Percentiles rank a stretch among this genome's conserved stretches.
These are phyloP conservation scores for Drosophila algonquin DNA, from an alignment of 2,888 invertebrate genomes.

Conservation along the genomic window DNA sequence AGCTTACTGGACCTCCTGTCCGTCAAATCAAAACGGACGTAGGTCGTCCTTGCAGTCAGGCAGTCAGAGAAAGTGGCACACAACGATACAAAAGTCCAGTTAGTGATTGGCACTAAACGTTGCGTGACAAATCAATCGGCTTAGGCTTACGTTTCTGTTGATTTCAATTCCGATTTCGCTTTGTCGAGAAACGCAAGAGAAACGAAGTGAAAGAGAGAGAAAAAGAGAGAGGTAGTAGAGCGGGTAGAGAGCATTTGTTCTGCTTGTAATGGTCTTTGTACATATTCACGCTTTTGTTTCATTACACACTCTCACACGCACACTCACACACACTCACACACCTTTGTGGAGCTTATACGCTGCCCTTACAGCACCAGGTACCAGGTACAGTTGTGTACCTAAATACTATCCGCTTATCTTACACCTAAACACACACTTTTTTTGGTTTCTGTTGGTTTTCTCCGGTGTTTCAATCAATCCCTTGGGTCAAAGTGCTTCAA, in stretches of 20 bases:
- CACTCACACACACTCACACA: conserved; percentile 3
- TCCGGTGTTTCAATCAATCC: neutral
- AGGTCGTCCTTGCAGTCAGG: conserved; percentile 8
- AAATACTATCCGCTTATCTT: conserved; percentile 23
- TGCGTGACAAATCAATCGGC: conserved; percentile 79
- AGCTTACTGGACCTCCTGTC: conserved; percentile 33
- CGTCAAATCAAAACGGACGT: conserved; percentile 48
- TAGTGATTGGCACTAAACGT: conserved; percentile 57
- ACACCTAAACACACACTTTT: conserved; percentile 9
- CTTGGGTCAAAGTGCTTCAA: neutral
- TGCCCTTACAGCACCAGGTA: neutral
- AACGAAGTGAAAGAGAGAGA: neutral
- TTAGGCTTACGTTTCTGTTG: conserved; percentile 58
- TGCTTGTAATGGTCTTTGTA: conserved; percentile 36
- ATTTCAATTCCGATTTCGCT: conserved; percentile 38
- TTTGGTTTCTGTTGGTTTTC: neutral
- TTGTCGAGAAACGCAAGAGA: conserved; percentile 22
- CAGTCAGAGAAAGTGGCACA: conserved; percentile 31
- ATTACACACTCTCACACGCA: conserved; percentile 29
- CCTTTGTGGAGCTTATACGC: conserved; percentile 8
- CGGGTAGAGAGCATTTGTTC: conserved; percentile 30
- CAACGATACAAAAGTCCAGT: conserved; percentile 38
- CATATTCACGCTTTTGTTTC: conserved; percentile 53
- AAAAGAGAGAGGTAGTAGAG: neutral
- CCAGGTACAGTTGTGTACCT: neutral